Conservation (phyloP, 2,797 vertebrate species). For the Poecilia velifera region DNA sequence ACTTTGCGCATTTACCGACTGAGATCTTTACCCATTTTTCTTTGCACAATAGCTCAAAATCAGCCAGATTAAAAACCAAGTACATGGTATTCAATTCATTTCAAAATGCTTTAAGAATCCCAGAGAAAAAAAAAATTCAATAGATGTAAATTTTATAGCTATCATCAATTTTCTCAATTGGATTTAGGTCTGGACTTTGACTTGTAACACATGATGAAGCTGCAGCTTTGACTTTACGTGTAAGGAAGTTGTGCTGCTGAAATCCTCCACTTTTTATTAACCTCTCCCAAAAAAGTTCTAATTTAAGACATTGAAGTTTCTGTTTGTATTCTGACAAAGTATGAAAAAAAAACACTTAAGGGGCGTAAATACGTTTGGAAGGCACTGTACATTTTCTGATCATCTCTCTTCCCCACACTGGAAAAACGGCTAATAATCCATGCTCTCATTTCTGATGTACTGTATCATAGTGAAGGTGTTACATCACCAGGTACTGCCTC, state of each 20-base stretch:
- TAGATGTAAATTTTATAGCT: not conserved
- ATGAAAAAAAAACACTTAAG: not conserved
- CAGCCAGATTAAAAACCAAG: not conserved
- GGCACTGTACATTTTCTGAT: not conserved
- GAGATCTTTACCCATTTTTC: not conserved
- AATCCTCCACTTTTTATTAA: not conserved
- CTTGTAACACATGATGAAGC: not conserved
- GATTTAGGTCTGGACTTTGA: not conserved
- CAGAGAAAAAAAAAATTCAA: not conserved
- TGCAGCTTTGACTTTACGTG: not conserved
- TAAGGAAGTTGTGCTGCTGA: too few relatives aligned
- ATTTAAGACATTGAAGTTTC: not conserved
- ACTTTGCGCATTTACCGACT: not conserved
- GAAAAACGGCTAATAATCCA: not conserved
- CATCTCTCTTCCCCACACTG: not conserved
- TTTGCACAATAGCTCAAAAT: not conserved
- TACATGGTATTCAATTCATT: too few relatives aligned
- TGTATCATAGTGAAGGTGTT: slow-evolving; percentile 45
- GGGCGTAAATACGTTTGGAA: not conserved
- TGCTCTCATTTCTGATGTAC: not conserved
- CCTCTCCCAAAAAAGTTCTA: not conserved
- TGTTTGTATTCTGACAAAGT: not conserved
- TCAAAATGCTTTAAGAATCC: not conserved
- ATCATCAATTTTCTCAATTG: not conserved
- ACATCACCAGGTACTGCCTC: slow-evolving; percentile 45